A percentile compares a stretch with the other conserved stretches of the same genome.
Evolutionary conservation across 2,797 vertebrate genomes (phyloP).

Genomic region (Poecilia gillii): DNA sequence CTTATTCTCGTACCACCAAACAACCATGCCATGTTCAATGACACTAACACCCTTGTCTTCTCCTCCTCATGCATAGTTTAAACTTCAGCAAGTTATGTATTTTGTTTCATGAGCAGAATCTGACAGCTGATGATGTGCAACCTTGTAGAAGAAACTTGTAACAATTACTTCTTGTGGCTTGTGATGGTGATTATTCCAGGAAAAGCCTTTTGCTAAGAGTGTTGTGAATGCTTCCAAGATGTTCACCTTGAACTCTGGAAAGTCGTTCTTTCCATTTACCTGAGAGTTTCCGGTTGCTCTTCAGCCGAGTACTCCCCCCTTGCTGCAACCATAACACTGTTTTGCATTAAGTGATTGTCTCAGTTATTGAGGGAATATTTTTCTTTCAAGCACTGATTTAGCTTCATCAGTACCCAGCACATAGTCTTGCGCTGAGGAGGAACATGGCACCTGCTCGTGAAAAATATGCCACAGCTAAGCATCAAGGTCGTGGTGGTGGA

Average conservation of each 20-base stretch:
- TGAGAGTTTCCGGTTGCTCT: conserved; percentile 7
- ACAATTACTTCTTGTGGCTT: background rate
- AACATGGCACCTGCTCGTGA: conserved; percentile 36
- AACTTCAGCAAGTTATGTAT: background rate
- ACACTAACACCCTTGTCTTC: background rate
- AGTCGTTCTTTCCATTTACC: conserved; percentile 3
- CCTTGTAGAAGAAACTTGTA: background rate
- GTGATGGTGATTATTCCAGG: background rate
- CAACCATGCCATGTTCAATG: background rate
- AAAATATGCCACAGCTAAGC: conserved; percentile 51
- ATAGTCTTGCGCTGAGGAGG: conserved; percentile 7
- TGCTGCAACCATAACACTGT: background rate
- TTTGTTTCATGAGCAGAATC: background rate
- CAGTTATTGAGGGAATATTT: conserved; percentile 20
- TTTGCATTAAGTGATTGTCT: conserved; percentile 14
- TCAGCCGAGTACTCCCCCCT: conserved; percentile 7
- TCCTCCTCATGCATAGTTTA: background rate
- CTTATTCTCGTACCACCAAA: background rate
- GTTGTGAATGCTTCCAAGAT: conserved; percentile 5
- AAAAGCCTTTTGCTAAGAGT: background rate
- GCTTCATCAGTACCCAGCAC: conserved; percentile 28
- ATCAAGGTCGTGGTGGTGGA: conserved; percentile 60
- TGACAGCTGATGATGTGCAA: background rate
- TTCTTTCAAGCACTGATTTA: background rate
- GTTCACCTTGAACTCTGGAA: background rate